Evolutionary conservation across 2,113 vertebrate genomes (phyloP), one percentile per base, ranked within the genome.

Genomic region (Corythaixoides concolor): DNA sequence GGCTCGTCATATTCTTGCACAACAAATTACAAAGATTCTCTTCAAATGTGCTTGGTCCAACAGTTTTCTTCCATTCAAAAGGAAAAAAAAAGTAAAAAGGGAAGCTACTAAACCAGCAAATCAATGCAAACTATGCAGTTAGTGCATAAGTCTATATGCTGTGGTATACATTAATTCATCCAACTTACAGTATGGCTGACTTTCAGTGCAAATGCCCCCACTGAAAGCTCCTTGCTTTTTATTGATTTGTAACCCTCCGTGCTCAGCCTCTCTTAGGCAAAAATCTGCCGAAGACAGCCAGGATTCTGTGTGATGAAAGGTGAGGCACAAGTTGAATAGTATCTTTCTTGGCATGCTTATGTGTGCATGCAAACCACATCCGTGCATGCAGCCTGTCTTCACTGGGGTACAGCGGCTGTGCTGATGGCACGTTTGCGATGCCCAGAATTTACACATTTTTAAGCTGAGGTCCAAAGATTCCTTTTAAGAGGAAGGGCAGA

Each of bases 241-340:
- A 49, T 88, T 92, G 35, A 85, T 88, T 82, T 94, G 15, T 92
- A 68, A 94, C 45, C 50, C 83, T 92, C 80, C 76, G 6, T 85
- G 60, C 93, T 92, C 49, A 95, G 90, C 73, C 76, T 93, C 60
- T 77, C 80, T 78, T 60, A 87, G 83, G 39, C 86, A 92, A 78
- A 78, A 87, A 67, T 84, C 64, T 86, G 64, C 49, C 90, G 88
- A 92, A 92, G 93, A 90, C 75, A 85, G 47, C 28, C 82, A 92
- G 75, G 79, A 93, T 56, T 96, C 93, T 70, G 23, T 85, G 27
- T 27, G 50, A 26, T 52, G 47, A 74, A 90, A 95, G 86, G 68
- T 94, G 90, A 90, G 96, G 90, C 60, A 47, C 53, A 47, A 60
- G 24, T 1, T 78, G 56, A 86, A 27, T 19, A 68, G 72, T 33